A percentile compares a stretch with the other conserved stretches of the same genome.
Evolutionary conservation across 2,797 vertebrate genomes (phyloP).

Genomic region (Xenops minutus): DNA sequence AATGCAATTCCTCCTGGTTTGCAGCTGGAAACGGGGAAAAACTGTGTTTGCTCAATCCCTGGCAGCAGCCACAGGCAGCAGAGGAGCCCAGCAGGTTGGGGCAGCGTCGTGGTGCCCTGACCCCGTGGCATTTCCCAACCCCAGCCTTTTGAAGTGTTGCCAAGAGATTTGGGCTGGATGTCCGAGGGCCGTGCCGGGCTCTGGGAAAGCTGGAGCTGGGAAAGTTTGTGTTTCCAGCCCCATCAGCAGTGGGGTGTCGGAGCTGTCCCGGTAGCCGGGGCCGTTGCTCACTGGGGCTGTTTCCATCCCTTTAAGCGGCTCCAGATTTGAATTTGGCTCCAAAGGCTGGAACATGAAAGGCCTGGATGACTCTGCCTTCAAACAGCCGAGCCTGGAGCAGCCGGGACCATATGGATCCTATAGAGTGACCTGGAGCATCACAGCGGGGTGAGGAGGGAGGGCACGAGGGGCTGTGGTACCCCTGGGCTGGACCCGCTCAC

Average conservation of each 20-base stretch:
- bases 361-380: background rate
- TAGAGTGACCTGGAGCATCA: background rate
- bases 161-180: background rate
- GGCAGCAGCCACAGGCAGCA: background rate
- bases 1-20: background rate
- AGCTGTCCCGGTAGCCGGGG: slow-evolving; percentile 26
- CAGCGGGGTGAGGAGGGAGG: background rate
- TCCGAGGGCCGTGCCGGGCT: background rate
- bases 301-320: slow-evolving; percentile 50
- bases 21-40: background rate
- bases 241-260: background rate
- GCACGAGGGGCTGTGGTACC: background rate
- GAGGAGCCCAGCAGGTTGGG: background rate
- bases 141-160: background rate
- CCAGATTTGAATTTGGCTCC: slow-evolving; percentile 52
- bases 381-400: background rate
- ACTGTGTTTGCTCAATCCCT: background rate
- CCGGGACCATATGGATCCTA: background rate
- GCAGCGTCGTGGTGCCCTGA: background rate
- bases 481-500: background rate
- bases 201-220: background rate
- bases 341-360: slow-evolving; percentile 19
- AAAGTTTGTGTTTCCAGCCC: background rate
- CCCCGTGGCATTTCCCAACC: rapidly evolving
- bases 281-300: background rate